Base-by-base conservation (phyloP, 2,113 vertebrate species). In the Lophius piscatorius region DNA sequence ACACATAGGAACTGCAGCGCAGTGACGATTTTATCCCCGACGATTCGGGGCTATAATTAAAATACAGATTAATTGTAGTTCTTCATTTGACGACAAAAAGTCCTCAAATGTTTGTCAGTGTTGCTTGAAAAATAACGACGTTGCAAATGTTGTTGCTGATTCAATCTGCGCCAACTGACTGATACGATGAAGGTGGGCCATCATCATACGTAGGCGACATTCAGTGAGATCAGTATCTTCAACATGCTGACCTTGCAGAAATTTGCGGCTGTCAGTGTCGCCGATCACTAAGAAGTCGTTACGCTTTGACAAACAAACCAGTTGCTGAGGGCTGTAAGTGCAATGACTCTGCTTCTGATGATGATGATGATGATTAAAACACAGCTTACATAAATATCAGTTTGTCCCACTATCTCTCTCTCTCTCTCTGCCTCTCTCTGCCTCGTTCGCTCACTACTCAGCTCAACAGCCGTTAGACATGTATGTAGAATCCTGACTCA, bases 301-400 rank as follows among this genome's bases (percentile, higher is more conserved):
- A 29, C 46, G n/a, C n/a, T n/a, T n/a, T n/a, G 48, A 47, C 35
- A 50, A 68, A 49, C 31, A 36, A 61, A 44, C 4, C 9, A 31
- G 41, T 22, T 42, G 52, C 60, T 56, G 36, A 26, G 49, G 45
- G 63, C 21, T 47, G 29, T 23, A 40, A 18, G 21, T 48, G 44
- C 41, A 38, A 16, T 17, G 24, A 52, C 6, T 4, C 42, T 33
- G 23, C 57, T 22, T 44, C 29, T 50, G 65, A 50, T 76, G 58
- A 72, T 62, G 73, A 33, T 38, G 36, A 38, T 52, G 66, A 56
- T 77, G 54, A 87, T 65, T 56, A 71, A 58, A 54, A 26, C 50
- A 82, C 48, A 70, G 62, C 64, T 86, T 83, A 80, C 2, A 31
- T 79, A 83, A 88, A 77, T 51, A n/a, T n/a, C n/a, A n/a, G n/a